These are phyloP conservation scores for Eubasilissa regina DNA, from an alignment of 1,140 invertebrate genomes.

Conservation along the genomic window DNA sequence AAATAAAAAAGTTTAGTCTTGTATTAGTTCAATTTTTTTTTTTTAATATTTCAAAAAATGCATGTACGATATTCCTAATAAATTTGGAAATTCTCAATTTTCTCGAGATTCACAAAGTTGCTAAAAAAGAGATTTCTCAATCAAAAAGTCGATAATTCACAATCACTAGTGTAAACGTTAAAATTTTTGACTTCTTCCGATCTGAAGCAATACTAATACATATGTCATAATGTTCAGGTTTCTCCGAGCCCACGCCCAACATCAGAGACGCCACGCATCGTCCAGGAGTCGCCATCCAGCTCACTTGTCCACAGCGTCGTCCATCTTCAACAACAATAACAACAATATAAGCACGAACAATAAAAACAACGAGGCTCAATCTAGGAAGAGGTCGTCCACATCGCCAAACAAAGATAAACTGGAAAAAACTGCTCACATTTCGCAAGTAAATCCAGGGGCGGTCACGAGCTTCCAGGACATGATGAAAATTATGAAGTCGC, in stretches of 20 bases:
- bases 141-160: too few species aligned
- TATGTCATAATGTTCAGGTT: not conserved
- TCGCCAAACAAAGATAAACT: not conserved
- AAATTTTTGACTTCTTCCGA: too few species aligned
- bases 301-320: not conserved
- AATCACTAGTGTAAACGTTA: too few species aligned
- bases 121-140: too few species aligned
- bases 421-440: not conserved
- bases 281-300: conserved; percentile 2
- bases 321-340: conserved; percentile 1
- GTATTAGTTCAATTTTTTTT: too few species aligned
- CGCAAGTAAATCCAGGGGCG: not conserved
- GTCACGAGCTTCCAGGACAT: not conserved
- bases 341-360: conserved; percentile 14
- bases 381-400: not conserved
- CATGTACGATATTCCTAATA: too few species aligned
- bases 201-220: too few species aligned
- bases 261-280: not conserved
- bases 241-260: conserved; percentile 17
- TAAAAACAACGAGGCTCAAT: conserved; percentile 18
- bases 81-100: too few species aligned
- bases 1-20: too few species aligned
- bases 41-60: too few species aligned
- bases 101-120: too few species aligned
- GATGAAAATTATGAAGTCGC: not conserved